Evolutionary conservation across 2,797 vertebrate genomes (phyloP).

Genomic region (Apogon talboti): DNA sequence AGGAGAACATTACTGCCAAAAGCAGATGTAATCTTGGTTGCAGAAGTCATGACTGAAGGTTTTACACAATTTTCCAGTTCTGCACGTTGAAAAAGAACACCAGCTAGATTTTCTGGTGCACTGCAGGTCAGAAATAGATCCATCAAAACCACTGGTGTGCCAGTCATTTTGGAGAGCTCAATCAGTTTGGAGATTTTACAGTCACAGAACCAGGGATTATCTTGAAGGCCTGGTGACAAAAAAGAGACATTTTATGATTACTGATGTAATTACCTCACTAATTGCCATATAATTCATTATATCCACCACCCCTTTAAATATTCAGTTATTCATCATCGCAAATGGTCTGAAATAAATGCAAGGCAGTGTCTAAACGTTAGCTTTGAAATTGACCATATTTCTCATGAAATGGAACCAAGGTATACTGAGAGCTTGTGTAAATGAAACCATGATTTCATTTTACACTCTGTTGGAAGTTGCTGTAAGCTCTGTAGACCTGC

Average conservation of each 20-base stretch:
- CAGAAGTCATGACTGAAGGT: constrained; percentile 93
- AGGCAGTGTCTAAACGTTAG: no score
- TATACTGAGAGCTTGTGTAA: background rate
- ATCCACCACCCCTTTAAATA: background rate
- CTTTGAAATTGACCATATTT: background rate
- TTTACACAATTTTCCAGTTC: constrained; percentile 93
- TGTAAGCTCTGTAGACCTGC: constrained; percentile 38
- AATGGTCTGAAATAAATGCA: no score
- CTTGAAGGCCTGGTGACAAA: constrained; percentile 89
- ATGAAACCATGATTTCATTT: background rate
- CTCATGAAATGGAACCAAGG: no score
- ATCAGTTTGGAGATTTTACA: constrained; percentile 95
- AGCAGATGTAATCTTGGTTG: constrained; percentile 93
- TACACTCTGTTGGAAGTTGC: constrained; percentile 8
- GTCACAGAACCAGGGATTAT: constrained; percentile 97
- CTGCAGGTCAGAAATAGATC: constrained; percentile 89
- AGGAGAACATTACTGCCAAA: constrained; percentile 94
- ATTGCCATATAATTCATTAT: no score
- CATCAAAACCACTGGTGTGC: constrained; percentile 86
- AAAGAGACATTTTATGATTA: constrained; percentile 1
- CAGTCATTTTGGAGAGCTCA: constrained; percentile 89
- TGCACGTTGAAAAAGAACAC: constrained; percentile 90
- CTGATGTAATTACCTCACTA: no score
- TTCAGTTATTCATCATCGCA: no score
- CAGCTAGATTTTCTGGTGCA: constrained; percentile 89